Evolutionary conservation across 2,113 vertebrate species (phyloP).

Genomic region (Pelodiscus sinensis): DNA sequence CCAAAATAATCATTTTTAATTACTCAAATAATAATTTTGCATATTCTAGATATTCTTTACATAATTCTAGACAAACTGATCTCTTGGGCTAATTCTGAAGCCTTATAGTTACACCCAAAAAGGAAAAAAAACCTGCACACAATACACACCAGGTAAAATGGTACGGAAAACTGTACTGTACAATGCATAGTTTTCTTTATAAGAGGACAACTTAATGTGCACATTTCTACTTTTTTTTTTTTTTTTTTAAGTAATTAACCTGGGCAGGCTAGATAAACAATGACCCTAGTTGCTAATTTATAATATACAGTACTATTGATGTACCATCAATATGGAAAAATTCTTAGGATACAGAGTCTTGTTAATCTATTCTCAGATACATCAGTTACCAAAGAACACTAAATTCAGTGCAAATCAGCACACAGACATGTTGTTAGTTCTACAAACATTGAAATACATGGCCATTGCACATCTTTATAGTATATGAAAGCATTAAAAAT

Average conservation of each 20-base stretch:
- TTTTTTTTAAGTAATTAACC: not conserved
- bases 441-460: not conserved
- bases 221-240: not conserved
- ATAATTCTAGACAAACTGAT: not conserved
- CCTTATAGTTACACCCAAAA: not conserved
- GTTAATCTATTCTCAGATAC: rapidly evolving
- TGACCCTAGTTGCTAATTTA: not conserved
- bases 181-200: rapidly evolving
- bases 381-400: not conserved
- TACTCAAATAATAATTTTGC: not conserved
- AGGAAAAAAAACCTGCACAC: not conserved
- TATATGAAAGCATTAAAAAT: not conserved
- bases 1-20: rapidly evolving
- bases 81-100: rapidly evolving
- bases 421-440: not conserved
- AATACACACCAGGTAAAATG: rapidly evolving
- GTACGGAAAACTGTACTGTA: rapidly evolving
- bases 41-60: not conserved
- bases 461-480: not conserved
- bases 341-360: rapidly evolving
- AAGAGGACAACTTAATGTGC: not conserved
- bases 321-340: not conserved
- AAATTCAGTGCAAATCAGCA: not conserved
- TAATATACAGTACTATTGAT: not conserved
- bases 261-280: not conserved